Base-by-base conservation (phyloP, 2,888 invertebrate species). In the Drosophila flavopinicola region DNA sequence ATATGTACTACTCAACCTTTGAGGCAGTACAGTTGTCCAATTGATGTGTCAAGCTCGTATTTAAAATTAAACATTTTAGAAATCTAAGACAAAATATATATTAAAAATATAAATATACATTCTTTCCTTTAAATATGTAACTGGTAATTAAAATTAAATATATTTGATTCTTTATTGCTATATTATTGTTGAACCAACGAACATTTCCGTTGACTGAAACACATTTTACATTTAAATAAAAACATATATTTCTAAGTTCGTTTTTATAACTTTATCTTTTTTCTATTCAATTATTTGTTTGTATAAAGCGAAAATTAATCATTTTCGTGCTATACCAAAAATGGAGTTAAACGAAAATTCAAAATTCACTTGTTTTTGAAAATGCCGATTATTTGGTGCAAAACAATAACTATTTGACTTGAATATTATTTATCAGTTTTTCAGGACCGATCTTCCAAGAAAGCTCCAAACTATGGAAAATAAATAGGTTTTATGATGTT, bases 1-100 rank as follows among this genome's bases (percentile, higher is more conserved):
- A 20, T 33, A 47, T 13, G 60, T 17, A 35, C 33, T 6, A 30
- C 41, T 30, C 29, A 44, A 13, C 11, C 7, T 27, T 41, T 53
- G 33, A 23, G n/a, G 24, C 35, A 11, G 20, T 27, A 17, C 11
- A 24, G 7, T 42, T 53, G 42, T 54, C 63, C 63, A 52, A 11
- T 10, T n/a, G n/a, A 27, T 23, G 23, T 35, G 13, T n/a, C 23
- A 29, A 10, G 13, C 38, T 29, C 27, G 15, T 15, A 35, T 33
- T 45, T 6, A 44, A 29, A 53, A 42, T 5, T n/a, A n/a, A 11
- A 11, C 11, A 20, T 23, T 17, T 7, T 20, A 44, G 9, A 9
- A 20, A 44, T 25, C 6, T 27, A 41, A 27, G 41, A 5, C 9
- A 11, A 11, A 30, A 13, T 11, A 20, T 20, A 20, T 4, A 20